These are phyloP conservation scores for Saccopteryx bilineata DNA, from an alignment of 2,113 vertebrate species.

Conservation along the genomic window DNA sequence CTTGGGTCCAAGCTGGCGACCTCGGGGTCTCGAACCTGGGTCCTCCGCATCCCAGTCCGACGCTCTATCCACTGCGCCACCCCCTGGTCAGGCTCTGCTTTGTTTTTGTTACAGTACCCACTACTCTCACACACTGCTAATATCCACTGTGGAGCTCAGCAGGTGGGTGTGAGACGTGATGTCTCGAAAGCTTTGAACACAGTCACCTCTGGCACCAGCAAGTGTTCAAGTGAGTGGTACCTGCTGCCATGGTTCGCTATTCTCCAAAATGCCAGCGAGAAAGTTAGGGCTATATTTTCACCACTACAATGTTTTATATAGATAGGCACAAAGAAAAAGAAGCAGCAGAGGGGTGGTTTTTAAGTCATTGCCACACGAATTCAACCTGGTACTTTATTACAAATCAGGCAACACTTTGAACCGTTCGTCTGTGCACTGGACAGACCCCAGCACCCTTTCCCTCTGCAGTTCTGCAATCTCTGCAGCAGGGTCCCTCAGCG, in stretches of 20 bases:
- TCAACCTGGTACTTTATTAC: neutral
- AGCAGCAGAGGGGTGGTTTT: neutral
- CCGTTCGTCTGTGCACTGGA: neutral
- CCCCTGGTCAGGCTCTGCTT: neutral
- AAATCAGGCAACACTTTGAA: neutral
- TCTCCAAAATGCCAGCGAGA: neutral
- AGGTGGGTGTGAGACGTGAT: neutral
- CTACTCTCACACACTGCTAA: no score
- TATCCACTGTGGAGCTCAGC: neutral
- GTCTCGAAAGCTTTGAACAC: neutral
- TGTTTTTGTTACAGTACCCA: neutral
- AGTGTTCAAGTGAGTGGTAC: neutral
- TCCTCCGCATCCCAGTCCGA: no score
- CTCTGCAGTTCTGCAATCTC: neutral
- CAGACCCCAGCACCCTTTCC: fast-evolving
- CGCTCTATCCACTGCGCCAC: no score
- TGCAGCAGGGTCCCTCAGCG: neutral
- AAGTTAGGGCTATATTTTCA: neutral
- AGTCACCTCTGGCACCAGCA: neutral
- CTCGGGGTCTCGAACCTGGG: no score
- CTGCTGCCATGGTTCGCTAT: neutral
- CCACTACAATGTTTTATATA: neutral
- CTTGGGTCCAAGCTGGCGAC: no score
- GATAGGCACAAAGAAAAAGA: neutral
- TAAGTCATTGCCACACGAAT: neutral